These are phyloP conservation scores for Petrolisthes manimaculis DNA, from an alignment of 2,888 invertebrate species.

Conservation along the genomic window DNA sequence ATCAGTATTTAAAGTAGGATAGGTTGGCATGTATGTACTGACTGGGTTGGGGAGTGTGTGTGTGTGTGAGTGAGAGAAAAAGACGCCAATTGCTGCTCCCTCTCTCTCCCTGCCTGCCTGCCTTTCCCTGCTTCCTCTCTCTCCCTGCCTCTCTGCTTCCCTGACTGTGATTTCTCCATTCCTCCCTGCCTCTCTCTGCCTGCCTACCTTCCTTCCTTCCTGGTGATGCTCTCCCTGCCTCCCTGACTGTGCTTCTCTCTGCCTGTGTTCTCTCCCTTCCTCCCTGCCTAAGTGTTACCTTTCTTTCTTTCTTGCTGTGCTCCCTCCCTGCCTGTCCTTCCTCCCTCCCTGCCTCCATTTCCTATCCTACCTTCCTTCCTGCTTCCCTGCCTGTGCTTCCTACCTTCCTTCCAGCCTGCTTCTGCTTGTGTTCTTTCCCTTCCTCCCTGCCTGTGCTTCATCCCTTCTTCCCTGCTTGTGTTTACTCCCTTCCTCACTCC, in stretches of 20 bases:
- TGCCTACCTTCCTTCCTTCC: not conserved
- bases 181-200: not conserved
- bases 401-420: not conserved
- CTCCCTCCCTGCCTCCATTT: not conserved
- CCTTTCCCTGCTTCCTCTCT: not conserved
- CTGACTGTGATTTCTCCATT: not conserved
- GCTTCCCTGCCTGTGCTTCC: not conserved
- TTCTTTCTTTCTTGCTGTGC: not conserved
- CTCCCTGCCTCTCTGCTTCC: not conserved
- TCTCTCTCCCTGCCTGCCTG: not conserved
- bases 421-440: not conserved
- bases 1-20: not conserved
- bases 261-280: not conserved
- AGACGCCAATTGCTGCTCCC: not conserved
- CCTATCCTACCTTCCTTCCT: not conserved
- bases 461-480: not conserved
- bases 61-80: too few relatives aligned
- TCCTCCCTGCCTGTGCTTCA: not conserved
- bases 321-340: not conserved
- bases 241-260: not conserved
- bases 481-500: not conserved
- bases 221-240: not conserved
- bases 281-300: not conserved
- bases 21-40: too few relatives aligned
- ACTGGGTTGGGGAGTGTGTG: not conserved